These are phyloP conservation scores for Caenorhabditis remanei DNA, from an alignment of 1,140 invertebrate species.

Conservation along the genomic window DNA sequence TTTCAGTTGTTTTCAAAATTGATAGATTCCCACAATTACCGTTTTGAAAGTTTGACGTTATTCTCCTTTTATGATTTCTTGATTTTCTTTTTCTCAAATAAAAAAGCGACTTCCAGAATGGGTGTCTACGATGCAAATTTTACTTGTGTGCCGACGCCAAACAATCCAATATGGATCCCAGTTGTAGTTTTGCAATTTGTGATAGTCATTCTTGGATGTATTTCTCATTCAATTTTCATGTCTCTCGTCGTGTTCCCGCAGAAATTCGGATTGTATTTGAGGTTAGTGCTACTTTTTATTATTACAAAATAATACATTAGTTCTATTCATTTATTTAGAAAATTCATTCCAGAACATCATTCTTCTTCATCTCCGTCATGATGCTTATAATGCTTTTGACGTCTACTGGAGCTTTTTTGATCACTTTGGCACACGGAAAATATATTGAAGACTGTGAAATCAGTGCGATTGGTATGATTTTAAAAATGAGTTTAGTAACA, in stretches of 20 bases:
- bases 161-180: background rate
- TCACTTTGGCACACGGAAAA: constrained; percentile 10
- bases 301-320: background rate
- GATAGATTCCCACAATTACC: too few species aligned
- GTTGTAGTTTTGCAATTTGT: constrained; percentile 8
- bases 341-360: background rate
- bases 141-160: background rate
- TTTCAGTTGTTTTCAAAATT: too few species aligned
- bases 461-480: background rate
- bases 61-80: background rate
- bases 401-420: constrained; percentile 12
- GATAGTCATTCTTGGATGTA: background rate
- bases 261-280: background rate
- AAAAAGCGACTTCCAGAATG: background rate
- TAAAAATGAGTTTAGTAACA: background rate
- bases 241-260: background rate
- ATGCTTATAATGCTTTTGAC: constrained; percentile 14
- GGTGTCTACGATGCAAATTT: background rate
- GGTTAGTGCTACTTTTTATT: background rate
- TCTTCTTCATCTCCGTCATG: background rate
- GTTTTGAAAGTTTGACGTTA: too few species aligned
- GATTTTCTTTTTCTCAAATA: background rate
- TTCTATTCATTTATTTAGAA: background rate
- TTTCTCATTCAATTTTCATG: background rate
- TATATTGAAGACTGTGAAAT: constrained; percentile 30